These are phyloP conservation scores for Danionella cerebrum DNA, from an alignment of 2,113 vertebrate species.

Conservation along the genomic window DNA sequence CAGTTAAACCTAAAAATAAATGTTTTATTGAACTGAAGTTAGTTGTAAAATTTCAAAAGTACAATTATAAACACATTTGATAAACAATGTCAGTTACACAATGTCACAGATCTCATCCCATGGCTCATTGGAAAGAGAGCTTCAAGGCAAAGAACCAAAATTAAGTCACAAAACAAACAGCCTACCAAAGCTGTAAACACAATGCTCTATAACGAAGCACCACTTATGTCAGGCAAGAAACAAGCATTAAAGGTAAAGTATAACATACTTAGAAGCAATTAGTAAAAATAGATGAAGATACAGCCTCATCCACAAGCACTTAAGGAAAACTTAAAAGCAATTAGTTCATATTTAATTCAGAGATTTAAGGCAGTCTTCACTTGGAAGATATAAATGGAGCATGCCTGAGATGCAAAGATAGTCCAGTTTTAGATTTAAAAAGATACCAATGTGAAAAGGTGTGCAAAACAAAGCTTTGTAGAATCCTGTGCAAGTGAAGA, in stretches of 20 bases:
- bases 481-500: background rate
- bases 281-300: conserved; percentile 29
- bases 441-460: background rate
- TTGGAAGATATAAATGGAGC: conserved; percentile 29
- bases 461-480: conserved; percentile 1
- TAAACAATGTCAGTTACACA: conserved; percentile 18
- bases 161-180: background rate
- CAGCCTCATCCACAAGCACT: conserved; percentile 18
- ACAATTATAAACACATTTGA: conserved; percentile 21
- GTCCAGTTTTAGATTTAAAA: background rate
- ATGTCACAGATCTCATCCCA: background rate
- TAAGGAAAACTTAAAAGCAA: conserved; percentile 28
- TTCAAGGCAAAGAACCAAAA: background rate
- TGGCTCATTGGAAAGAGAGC: conserved; percentile 26
- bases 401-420: background rate
- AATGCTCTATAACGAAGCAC: conserved; percentile 13
- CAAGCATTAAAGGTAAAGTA: conserved; percentile 31
- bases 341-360: conserved; percentile 43
- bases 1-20: conserved; percentile 36
- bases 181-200: conserved; percentile 25
- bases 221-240: conserved; percentile 6
- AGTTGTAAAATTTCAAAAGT: too few relatives aligned
- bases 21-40: conserved; percentile 58
- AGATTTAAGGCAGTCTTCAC: conserved; percentile 40
- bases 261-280: conserved; percentile 35